phyloP scores from a whole-genome alignment of 2,113 vertebrate species.

The Chunga burmeisteri region DNA sequence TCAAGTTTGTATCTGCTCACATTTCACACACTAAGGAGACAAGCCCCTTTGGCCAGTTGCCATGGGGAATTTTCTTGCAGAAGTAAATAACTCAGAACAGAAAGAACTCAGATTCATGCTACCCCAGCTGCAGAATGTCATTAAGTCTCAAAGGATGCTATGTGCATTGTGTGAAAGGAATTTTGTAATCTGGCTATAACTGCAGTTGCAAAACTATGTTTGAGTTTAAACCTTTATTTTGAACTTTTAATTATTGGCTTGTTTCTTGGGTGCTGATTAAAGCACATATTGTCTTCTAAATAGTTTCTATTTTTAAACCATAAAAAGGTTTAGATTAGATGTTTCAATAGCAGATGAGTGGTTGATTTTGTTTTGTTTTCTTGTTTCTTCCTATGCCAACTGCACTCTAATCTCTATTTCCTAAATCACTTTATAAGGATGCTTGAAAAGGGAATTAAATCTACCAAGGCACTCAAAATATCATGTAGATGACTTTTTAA shows the following conservation, averaged over 20 bases:
- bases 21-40: conserved; percentile 59
- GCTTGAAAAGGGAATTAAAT: conserved; percentile 16
- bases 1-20: conserved; percentile 45
- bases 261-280: conserved; percentile 40
- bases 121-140: conserved; percentile 71
- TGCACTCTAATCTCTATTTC: conserved; percentile 13
- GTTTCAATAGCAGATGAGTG: background rate
- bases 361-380: conserved; percentile 25
- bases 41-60: conserved; percentile 60
- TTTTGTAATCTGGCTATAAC: conserved; percentile 66
- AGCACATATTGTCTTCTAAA: background rate
- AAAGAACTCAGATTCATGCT: conserved; percentile 63
- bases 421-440: conserved; percentile 8
- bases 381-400: conserved; percentile 36
- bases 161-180: conserved; percentile 67
- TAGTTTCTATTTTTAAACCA: conserved; percentile 34
- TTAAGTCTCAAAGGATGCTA: conserved; percentile 73
- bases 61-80: conserved; percentile 66
- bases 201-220: conserved; percentile 60
- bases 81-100: conserved; percentile 67
- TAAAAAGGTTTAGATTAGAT: background rate
- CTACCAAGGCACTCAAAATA: background rate
- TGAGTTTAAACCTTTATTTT: conserved; percentile 52
- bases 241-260: conserved; percentile 15
- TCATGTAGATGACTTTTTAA: background rate